Base-by-base conservation (phyloP, 2,113 vertebrate genomes). In the Solenodon paradoxus region DNA sequence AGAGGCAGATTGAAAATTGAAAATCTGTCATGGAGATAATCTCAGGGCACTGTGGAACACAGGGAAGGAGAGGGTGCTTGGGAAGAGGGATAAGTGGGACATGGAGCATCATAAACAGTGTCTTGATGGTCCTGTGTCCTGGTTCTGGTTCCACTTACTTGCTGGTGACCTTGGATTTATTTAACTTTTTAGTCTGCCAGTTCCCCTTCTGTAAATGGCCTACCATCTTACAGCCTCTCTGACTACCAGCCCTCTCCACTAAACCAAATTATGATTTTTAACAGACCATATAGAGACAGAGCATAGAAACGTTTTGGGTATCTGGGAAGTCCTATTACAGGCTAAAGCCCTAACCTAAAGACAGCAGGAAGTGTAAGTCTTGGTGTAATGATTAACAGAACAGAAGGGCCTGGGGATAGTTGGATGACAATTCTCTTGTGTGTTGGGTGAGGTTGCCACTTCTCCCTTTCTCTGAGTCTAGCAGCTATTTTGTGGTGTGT, bases 321-420 rank as follows among this genome's bases (percentile, higher is more conserved):
- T 20, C 68, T 47, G 66, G 69, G 74, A 86, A 61, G 4, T 35
- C 40, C 40, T 71, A 5, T 57, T 47, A 35, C 55, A 53, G 16
- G 32, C 40, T 49, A 66, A 0, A 28, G 74, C 72, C 16, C 51
- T 88, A 88, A 80, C 24, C 59, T 68, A 89, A 40, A 75, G 45
- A 47, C 2, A 10, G 15, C 26, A 79, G n/a, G n/a, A 79, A 66
- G 47, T 49, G 74, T 66, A 80, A 90, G 40, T 61, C 61, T 81
- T 53, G 32, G 72, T 79, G 89, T 93, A 97, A 96, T 78, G 69
- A 95, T 95, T 94, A 72, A 83, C 59, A 78, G 92, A 82, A 71
- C 13, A 79, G 24, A 1, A 28, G 84, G 57, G 40, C 93, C 91
- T 10, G 2, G 55, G 83, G 83, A 71, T 59, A 84, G 35, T 5